phyloP scores from a whole-genome alignment of 1,140 invertebrate species.

The Drosophila neocordata region DNA sequence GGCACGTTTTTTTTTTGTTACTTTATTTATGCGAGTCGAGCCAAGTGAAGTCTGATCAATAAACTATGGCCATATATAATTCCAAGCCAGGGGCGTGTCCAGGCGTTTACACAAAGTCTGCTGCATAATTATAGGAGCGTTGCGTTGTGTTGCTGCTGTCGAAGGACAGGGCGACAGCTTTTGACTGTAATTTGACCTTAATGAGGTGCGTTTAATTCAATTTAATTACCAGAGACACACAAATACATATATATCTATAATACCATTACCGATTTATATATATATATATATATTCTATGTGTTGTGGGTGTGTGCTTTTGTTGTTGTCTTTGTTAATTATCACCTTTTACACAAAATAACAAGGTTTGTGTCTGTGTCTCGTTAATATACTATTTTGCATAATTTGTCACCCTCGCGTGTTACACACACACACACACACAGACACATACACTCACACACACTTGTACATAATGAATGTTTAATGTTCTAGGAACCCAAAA shows the following conservation, averaged over 20 bases:
- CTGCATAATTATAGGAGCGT: constrained; percentile 73
- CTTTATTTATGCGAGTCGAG: neutral
- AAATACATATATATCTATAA: too few relatives aligned
- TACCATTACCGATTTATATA: neutral
- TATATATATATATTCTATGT: constrained; percentile 14
- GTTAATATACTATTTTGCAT: constrained; percentile 33
- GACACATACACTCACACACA: too few relatives aligned
- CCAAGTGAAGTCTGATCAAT: constrained; percentile 9
- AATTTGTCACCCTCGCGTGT: constrained; percentile 25
- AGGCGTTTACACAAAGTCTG: constrained; percentile 19
- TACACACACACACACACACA: constrained; percentile 7
- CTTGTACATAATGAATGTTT: too few relatives aligned
- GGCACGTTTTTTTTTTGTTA: constrained; percentile 17
- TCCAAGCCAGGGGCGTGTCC: neutral
- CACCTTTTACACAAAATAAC: constrained; percentile 34
- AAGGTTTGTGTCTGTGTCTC: constrained; percentile 4
- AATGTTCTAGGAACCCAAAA: constrained; percentile 6
- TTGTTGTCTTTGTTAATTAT: constrained; percentile 44
- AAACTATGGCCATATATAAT: constrained; percentile 11
- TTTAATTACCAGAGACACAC: constrained; percentile 59
- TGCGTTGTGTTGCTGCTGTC: neutral
- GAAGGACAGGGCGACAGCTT: constrained; percentile 48
- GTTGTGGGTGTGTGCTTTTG: neutral
- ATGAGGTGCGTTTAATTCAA: constrained; percentile 68
- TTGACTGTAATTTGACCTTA: constrained; percentile 74